Evolutionary conservation across 2,113 vertebrate species (phyloP), one percentile per base, ranked within the genome.

Genomic region (Irena cyanogastra): DNA sequence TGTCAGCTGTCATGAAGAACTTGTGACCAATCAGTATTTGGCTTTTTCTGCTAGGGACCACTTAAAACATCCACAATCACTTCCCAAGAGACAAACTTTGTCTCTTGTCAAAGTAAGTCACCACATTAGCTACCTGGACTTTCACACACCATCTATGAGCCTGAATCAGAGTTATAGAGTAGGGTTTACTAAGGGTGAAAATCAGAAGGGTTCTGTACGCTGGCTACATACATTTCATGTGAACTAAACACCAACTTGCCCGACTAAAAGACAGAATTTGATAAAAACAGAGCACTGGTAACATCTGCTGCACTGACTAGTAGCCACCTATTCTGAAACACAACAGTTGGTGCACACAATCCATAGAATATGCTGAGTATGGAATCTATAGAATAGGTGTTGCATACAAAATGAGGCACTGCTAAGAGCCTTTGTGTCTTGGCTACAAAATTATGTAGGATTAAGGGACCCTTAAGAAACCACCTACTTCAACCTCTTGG

Each of bases 21-120:
- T 93, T 97, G 85, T 86, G 91, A 90, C 96, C 95, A 94, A 93
- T 92, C 63, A 16, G 24, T 83, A 45, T 85, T 93, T 68, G 41
- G 20, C 53, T 61, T 85, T 88, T 92, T 85, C 31, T 80, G 13
- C 53, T 83, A 33, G 18, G 14, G 64, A 71, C 75, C 75, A 61
- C 59, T 92, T 66, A 50, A 70, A 90, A 65, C 20, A 90, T 41
- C 53, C 28, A 92, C 86, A 80, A 7, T 45, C n/a, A 5, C 42
- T 83, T 80, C 66, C 45, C 17, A 31, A 65, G 45, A 81, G 24
- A 56, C 33, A 85, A 86, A 65, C 9, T 49, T 85, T 33, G 6
- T 49, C 57, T 88, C 26, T 61, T 88, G 70, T 68, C 54, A 76
- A 74, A 80, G 61, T 42, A 61, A 86, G 42, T 14, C 57, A 72